Percentiles rank a stretch among this genome's conserved stretches.
phyloP scores from a whole-genome alignment of 53 echinoderm and acorn worm genomes.

The Temnopleurus reevesii region DNA sequence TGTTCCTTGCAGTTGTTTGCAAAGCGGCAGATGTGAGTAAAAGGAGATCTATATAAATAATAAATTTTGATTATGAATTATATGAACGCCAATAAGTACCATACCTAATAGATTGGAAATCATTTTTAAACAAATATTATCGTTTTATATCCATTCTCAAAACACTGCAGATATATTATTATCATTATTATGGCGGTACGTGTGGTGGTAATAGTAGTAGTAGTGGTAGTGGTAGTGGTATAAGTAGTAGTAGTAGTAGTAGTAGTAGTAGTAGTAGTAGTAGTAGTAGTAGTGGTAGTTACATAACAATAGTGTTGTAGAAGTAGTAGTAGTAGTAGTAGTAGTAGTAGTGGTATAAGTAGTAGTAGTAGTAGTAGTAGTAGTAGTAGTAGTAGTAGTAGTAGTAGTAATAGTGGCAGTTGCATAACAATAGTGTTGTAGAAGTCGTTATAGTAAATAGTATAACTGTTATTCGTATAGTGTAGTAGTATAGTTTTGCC shows the following conservation, averaged over 20 bases:
- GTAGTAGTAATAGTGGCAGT: not conserved
- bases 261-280: not conserved
- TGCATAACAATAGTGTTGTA: not conserved
- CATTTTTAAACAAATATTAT: too few species aligned
- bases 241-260: not conserved
- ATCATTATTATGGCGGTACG: not conserved
- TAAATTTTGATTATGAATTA: too few species aligned
- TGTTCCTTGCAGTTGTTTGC: too few species aligned
- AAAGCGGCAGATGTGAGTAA: too few species aligned
- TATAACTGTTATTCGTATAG: not conserved
- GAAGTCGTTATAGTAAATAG: not conserved
- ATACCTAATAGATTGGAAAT: too few species aligned
- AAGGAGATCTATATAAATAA: too few species aligned
- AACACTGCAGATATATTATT: too few species aligned
- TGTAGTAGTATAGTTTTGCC: not conserved
- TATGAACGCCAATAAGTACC: too few species aligned
- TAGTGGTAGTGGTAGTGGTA: not conserved
- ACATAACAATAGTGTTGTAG: not conserved
- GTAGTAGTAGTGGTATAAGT: not conserved
- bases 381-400: not conserved
- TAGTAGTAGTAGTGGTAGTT: not conserved
- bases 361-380: not conserved
- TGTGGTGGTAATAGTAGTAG: not conserved
- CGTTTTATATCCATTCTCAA: too few species aligned
- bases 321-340: not conserved